A percentile compares a stretch with the other conserved stretches of the same genome.
Evolutionary conservation across 1,140 invertebrate genomes (phyloP).

Genomic region (Gonatopus flavifemur): DNA sequence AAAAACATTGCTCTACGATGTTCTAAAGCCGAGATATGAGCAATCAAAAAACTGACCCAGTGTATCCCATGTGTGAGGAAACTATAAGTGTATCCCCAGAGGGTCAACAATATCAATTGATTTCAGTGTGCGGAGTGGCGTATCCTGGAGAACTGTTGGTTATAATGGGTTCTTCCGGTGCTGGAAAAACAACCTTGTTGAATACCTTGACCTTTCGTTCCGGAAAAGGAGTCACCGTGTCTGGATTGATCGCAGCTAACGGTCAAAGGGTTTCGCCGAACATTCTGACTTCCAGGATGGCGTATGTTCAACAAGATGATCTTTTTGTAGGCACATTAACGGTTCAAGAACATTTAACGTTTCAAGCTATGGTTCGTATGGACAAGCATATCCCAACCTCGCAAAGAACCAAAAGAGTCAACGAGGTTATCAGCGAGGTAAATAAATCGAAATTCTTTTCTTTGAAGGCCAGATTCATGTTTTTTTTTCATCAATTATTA

Average conservation of each 20-base stretch:
- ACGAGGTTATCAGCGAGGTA: constrained; percentile 88
- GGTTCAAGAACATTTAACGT: constrained; percentile 85
- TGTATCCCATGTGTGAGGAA: no score
- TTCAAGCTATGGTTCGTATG: constrained; percentile 92
- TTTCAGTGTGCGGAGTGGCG: constrained; percentile 81
- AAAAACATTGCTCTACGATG: no score
- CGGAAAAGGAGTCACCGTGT: constrained; percentile 67
- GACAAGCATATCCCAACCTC: constrained; percentile 74
- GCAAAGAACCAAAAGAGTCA: constrained; percentile 79
- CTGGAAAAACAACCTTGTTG: constrained; percentile 93
- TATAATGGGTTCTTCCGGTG: constrained; percentile 92
- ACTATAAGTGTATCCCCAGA: no score
- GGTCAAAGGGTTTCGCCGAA: constrained; percentile 68
- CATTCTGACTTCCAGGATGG: constrained; percentile 76
- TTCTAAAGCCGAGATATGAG: no score
- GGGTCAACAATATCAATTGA: not conserved
- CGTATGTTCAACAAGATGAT: constrained; percentile 95
- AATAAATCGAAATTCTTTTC: constrained; percentile 19
- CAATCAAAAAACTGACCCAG: no score
- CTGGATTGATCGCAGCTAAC: constrained; percentile 72
- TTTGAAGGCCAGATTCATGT: not conserved
- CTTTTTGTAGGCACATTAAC: constrained; percentile 93
- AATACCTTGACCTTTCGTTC: constrained; percentile 86
- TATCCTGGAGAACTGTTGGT: constrained; percentile 88
- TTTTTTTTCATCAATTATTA: no score